These are phyloP conservation scores for Caenorhabditis elegans DNA, from an alignment of 1,140 invertebrate species.

Conservation along the genomic window DNA sequence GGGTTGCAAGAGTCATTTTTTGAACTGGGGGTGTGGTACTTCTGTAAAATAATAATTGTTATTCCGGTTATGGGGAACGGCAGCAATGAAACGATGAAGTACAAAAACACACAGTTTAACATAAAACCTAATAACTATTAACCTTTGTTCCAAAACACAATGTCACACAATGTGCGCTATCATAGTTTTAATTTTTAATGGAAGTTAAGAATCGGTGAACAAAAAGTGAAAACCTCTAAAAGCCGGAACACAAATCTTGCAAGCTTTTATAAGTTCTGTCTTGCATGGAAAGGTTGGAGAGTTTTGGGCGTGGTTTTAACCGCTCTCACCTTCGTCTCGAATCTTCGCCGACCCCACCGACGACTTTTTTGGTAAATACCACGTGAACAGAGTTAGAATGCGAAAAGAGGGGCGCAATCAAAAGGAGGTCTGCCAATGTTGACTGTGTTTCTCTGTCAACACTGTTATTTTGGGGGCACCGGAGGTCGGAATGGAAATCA, in stretches of 20 bases:
- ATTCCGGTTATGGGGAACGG: no score
- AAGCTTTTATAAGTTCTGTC: slow-evolving; percentile 1
- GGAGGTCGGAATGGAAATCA: slow-evolving; percentile 11
- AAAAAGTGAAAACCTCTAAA: not conserved
- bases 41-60: no score
- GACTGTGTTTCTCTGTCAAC: slow-evolving; percentile 29
- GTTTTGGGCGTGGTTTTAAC: slow-evolving; percentile 16
- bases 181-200: no score
- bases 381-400: slow-evolving; percentile 29
- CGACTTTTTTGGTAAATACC: slow-evolving; percentile 25
- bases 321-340: slow-evolving; percentile 14
- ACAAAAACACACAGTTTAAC: no score
- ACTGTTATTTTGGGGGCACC: slow-evolving; percentile 19
- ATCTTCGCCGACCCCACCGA: not conserved
- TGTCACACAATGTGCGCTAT: no score
- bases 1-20: not conserved
- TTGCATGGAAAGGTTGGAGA: not conserved
- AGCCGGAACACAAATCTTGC: not conserved
- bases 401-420: not conserved
- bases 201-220: no score
- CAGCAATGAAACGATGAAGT: no score
- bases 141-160: no score
- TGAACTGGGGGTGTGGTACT: no score
- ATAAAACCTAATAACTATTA: no score
- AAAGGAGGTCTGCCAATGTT: slow-evolving; percentile 13